Evolutionary conservation across 2,888 invertebrate species (phyloP), one percentile per base, ranked within the genome.

Genomic region (Cactoblastis cactorum): DNA sequence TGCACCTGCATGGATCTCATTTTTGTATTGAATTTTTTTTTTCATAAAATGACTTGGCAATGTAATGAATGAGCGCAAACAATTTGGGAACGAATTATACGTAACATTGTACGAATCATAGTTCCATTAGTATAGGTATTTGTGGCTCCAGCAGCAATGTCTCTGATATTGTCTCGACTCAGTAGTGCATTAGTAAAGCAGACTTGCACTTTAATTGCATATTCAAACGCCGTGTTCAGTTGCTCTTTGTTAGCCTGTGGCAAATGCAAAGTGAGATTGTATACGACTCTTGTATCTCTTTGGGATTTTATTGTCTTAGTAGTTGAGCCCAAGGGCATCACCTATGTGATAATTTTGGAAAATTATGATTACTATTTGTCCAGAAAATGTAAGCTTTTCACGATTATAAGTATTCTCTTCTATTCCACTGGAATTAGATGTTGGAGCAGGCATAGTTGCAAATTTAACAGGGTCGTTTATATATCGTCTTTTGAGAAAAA

Each of bases 181-280:
- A 15, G 11, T 18, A 19, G 24, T 43, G 15, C 43, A 43, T 15
- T 43, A 43, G 24, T 11, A 43, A 24, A 43, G 8, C 41, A 24
- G 43, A 28, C 43, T 43, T 43, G 43, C 43, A 43, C 28, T 43
- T 28, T 43, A 43, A 28, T 43, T 43, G 28, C 28, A 43, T 43
- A 43, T 43, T 43, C 43, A 43, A 43, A 43, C 28, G 43, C 11
- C 22, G n/a, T 43, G 43, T 28, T 43, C 32, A 32, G 43, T 43
- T 43, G 22, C 39, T 12, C 22, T 22, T 5, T 41, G 22, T 22
- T 22, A 22, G 22, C 8, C 8, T 12, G 19, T 4, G 39, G 19
- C 41, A 9, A 1, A 15, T 11, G 28, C 15, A 5, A 8, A 28
- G 8, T 11, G 15, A 11, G 19, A 12, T 4, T 14, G 22, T 41